Conservation (phyloP, 2,888 invertebrate species). For the Oasisia sp. region DNA sequence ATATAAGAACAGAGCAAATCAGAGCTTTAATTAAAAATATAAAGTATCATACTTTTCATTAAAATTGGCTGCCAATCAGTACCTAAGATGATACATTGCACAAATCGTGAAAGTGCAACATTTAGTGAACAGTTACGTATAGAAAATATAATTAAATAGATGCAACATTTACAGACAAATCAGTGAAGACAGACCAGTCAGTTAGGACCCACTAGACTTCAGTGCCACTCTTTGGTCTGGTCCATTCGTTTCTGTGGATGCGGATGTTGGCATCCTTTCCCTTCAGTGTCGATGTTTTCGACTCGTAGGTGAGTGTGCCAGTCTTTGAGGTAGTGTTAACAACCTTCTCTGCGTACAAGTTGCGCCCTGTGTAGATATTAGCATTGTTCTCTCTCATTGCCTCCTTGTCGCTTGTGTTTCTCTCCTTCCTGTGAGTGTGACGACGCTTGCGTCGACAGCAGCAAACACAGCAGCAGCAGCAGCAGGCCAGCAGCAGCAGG, state of each 20-base stretch:
- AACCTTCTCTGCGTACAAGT: background rate
- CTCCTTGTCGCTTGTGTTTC: constrained; percentile 29
- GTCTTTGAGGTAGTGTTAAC: background rate
- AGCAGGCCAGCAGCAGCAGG: constrained; percentile 25
- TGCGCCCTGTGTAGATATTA: background rate
- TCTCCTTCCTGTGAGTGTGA: constrained; percentile 37
- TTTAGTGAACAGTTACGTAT: background rate
- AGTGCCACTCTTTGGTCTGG: constrained; percentile 13
- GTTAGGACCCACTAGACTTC: background rate
- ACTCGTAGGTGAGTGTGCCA: background rate
- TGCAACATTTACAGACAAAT: constrained; percentile 17
- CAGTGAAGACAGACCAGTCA: background rate
- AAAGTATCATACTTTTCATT: background rate
- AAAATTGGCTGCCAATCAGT: background rate
- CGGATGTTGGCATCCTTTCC: background rate
- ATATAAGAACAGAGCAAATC: constrained; percentile 3
- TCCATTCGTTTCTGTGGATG: constrained; percentile 2
- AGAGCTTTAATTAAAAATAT: constrained; percentile 19
- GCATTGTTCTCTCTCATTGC: constrained; percentile 28
- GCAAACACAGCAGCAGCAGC: constrained; percentile 32
- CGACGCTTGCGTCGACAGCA: constrained; percentile 32
- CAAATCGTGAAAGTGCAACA: background rate
- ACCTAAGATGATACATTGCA: background rate
- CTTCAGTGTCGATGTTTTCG: background rate
- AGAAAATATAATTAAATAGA: constrained; percentile 12